Percentiles rank a stretch among this genome's conserved stretches.
These are phyloP conservation scores for Pogonus chalceus DNA, from an alignment of 1,140 invertebrate genomes.

Conservation along the genomic window DNA sequence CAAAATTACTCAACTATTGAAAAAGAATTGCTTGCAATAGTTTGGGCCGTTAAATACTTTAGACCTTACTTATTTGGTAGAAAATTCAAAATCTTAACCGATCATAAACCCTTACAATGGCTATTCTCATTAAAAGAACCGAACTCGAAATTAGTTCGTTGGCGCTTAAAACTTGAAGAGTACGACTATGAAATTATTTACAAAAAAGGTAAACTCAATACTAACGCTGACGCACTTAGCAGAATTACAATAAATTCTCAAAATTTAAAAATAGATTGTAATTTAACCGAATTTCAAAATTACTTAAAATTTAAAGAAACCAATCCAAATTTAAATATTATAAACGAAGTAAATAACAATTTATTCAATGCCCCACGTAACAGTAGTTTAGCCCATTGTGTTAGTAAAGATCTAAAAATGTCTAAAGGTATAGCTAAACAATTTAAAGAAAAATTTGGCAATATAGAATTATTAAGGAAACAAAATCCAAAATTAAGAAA, in stretches of 20 bases:
- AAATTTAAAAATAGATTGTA: no score
- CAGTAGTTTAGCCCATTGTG: not conserved
- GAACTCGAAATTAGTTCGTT: conserved; percentile 25
- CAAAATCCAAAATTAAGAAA: not conserved
- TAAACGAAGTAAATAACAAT: not conserved
- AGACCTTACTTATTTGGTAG: conserved; percentile 26
- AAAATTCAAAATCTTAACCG: conserved; percentile 24
- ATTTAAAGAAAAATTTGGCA: not conserved
- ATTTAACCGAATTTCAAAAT: no score
- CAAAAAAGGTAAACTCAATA: no score
- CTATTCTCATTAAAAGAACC: conserved; percentile 33
- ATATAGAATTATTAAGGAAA: not conserved
- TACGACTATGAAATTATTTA: no score
- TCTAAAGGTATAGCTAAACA: not conserved
- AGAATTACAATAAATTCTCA: no score
- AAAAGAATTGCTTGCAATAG: conserved; percentile 26
- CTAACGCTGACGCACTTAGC: no score
- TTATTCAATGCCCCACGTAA: not conserved
- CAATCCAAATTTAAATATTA: not conserved
- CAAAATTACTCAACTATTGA: conserved; percentile 23
- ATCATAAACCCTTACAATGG: conserved; percentile 34
- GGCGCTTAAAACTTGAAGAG: conserved; percentile 27
- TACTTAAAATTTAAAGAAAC: not conserved
- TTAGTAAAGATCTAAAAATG: not conserved
- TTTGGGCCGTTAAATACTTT: conserved; percentile 36